Base-by-base conservation (phyloP, 2,797 vertebrate genomes). In the Lepus oiostolus region DNA sequence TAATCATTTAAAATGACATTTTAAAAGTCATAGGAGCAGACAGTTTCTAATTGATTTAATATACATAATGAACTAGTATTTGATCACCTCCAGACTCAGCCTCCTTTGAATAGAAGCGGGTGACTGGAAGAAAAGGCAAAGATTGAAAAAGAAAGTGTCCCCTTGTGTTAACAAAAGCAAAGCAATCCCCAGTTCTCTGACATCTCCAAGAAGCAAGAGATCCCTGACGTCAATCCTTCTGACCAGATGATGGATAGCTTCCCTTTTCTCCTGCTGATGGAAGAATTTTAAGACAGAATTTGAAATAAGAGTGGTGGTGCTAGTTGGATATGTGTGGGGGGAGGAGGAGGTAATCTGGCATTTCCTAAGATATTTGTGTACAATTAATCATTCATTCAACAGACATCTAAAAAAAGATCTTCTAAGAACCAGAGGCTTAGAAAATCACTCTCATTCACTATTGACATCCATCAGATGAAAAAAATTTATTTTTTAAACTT, bases 1-100 rank as follows among this genome's bases (percentile, higher is more conserved):
- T 74, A 74, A 92, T 17, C 54, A 68, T 42, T 89, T 95, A 21
- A 92, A 90, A n/a, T 60, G n/a, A 26, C 84, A 7, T 54, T 92
- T 94, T 88, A 52, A 63, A 83, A 92, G n/a, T 67, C 32, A 79
- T 8, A 85, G 19, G 77, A 93, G 22, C 35, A 85, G 71, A 76
- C 67, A 75, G 60, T 60, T 86, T 71, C 22, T 32, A 92, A 58
- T 60, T 84, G 85, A 65, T 58, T 90, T 74, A 70, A 83, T 89
- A 92, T 86, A 30, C 30, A 77, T 74, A 38, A 77, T 72, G n/a
- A 72, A 87, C 21, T 60, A 88, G 47, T 2, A 8, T 52, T 83
- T 71, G 28, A 75, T 52, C 26, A 68, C 32, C 47, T 62, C n/a
- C 74, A 75, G 67, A 70, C 13, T 77, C 52, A 38, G 13, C 60